Evolutionary conservation across 2,888 invertebrate species (phyloP), one percentile per base, ranked within the genome.

Genomic region (Pseudococcus longispinus): DNA sequence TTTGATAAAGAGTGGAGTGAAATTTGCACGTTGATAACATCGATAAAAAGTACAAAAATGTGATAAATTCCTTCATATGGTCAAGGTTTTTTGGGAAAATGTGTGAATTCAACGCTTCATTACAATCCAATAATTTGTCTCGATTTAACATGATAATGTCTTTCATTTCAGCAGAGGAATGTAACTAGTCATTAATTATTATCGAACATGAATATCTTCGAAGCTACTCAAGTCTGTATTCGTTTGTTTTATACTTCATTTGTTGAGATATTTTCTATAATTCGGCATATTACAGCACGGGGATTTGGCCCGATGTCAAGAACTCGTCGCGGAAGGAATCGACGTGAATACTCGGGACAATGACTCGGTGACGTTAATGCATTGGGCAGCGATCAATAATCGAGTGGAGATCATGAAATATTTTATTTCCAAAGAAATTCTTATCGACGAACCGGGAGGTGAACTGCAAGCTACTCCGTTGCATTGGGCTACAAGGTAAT

Each of bases 381-480:
- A 99, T 91, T 99, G 99, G 99, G 99, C 99, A 55, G 96, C 99
- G 23, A 99, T 99, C 90, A 99, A 99, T 91, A 99, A 99, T 92
- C 93, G 98, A 87, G 93, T 94, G 89, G 97, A 98, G 89, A 96
- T 99, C 89, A 96, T 98, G 55, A 94, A 94, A 90, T 98, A 95
- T 91, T 95, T 96, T 90, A 93, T 98, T 89, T 94, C 95, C 88
- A 95, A 95, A 90, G 98, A 96, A 84, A 96, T 96, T 20, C 92
- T 94, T 88, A 95, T 99, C 3, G 98, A 99, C 92, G 96, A 96
- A 0, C 93, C 98, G 87, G 99, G 99, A 46, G 99, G 99, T 42
- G 98, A 98, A 91, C 92, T 99, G 88, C 95, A 95, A 90, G 97
- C 99, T 1, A 98, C 99, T 18, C 98, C 99, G 23, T 92, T 99